phyloP scores from a whole-genome alignment of 2,113 vertebrate genomes.

The Shinisaurus crocodilurus region DNA sequence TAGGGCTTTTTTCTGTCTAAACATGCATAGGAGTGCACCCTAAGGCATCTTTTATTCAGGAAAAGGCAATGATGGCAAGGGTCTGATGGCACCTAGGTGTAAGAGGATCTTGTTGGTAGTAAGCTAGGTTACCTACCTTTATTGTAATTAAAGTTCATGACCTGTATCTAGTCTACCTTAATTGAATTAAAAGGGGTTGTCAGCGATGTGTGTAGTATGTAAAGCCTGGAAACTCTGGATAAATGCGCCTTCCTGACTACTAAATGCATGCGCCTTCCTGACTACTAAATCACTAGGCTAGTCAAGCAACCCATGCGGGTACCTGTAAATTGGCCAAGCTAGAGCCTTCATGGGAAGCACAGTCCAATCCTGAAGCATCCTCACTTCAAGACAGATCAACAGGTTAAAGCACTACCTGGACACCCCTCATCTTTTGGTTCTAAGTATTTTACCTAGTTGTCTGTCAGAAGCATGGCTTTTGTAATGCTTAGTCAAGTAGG shows the following conservation, averaged over 20 bases:
- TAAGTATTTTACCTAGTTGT: background rate
- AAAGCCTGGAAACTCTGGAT: background rate
- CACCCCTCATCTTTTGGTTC: background rate
- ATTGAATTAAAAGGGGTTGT: background rate
- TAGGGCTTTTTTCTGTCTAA: no score
- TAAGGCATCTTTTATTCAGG: no score
- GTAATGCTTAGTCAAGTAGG: background rate
- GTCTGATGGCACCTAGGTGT: no score
- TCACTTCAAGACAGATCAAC: background rate
- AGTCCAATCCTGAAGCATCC: background rate
- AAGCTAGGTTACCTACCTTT: background rate
- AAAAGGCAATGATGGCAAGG: no score
- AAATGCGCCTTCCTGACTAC: background rate
- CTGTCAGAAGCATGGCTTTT: background rate
- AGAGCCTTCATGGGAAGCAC: no score
- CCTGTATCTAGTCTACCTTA: background rate
- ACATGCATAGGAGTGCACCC: no score
- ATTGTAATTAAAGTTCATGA: background rate
- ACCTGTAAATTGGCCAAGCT: background rate
- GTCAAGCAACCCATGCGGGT: background rate
- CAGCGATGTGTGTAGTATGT: no score
- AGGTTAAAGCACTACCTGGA: background rate
- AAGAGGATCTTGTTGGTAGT: background rate
- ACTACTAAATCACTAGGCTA: no score
- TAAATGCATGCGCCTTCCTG: background rate